phyloP scores from a whole-genome alignment of 2,888 invertebrate genomes.

The Acrobasis repandana region DNA sequence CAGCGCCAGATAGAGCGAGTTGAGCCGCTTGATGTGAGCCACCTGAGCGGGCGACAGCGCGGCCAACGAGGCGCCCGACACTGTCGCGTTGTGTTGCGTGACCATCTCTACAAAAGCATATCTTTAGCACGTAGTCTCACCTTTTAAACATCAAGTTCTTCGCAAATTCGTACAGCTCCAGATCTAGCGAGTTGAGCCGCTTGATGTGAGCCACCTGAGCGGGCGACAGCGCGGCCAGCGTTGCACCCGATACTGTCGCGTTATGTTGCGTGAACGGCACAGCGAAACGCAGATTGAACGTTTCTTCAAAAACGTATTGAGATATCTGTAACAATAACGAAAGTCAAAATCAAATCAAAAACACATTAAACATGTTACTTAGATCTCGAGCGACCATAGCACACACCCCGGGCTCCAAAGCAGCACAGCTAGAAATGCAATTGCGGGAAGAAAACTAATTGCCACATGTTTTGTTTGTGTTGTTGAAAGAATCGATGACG shows the following conservation, averaged over 20 bases:
- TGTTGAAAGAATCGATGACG: too few relatives aligned
- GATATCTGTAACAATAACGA: slow-evolving; percentile 82
- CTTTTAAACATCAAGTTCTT: slow-evolving; percentile 92
- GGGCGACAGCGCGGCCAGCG: slow-evolving; percentile 89
- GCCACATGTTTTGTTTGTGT: too few relatives aligned
- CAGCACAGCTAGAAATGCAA: too few relatives aligned
- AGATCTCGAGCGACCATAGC: too few relatives aligned
- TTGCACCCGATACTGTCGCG: slow-evolving; percentile 92
- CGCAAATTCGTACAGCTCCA: slow-evolving; percentile 96
- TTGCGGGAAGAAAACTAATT: too few relatives aligned
- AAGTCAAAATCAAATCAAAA: too few relatives aligned
- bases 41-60: slow-evolving; percentile 89
- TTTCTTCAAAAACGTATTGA: slow-evolving; percentile 97
- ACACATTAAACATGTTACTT: slow-evolving; percentile 21
- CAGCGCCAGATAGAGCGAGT: slow-evolving; percentile 95
- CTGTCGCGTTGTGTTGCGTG: slow-evolving; percentile 95
- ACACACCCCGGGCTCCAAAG: too few relatives aligned
- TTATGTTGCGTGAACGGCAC: slow-evolving; percentile 97
- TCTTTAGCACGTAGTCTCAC: slow-evolving; percentile 50
- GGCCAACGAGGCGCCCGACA: slow-evolving; percentile 91
- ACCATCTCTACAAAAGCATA: slow-evolving; percentile 77
- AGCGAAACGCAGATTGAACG: slow-evolving; percentile 94
- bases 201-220: slow-evolving; percentile 90
- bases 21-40: slow-evolving; percentile 89
- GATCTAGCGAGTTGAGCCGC: slow-evolving; percentile 93